Base-by-base conservation (phyloP, 2,113 vertebrate species). In the Collichthys lucidus region DNA sequence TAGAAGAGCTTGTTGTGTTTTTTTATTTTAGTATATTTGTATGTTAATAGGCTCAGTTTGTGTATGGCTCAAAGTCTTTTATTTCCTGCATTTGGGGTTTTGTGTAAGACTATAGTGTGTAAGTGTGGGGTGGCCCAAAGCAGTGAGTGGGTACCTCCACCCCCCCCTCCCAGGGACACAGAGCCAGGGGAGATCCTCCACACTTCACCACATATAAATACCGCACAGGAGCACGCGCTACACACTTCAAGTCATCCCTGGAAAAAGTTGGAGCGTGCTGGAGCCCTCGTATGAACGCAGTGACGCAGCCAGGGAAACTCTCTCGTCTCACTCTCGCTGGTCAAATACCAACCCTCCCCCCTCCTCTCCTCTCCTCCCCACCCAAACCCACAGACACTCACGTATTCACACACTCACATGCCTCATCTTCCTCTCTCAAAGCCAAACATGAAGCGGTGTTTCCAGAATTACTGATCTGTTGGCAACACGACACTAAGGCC, bases 401-500 rank as follows among this genome's bases (percentile, higher is more conserved):
- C 70, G 5, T 76, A 53, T 76, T 40, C 76, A 46, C 84, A 22
- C 80, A 42, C 80, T 61, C 74, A 19, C 88, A 88, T 83, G 82
- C 86, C 63, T 80, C 72, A 42, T 89, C 87, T 79, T 89, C 83
- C 82, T 86, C 85, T 57, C 69, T 78, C 75, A 11, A 62, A 88
- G 92, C 83, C 81, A 90, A 57, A 80, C 80, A 26, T 47, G 44
- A 59, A 89, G 65, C 24, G 15, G 65, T 22, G 47, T 84, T 88
- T 86, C 66, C 70, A 81, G 86, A 87, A 83, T 65, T 68, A 86
- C 88, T 90, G 90, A 88, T 92, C 88, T 82, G 83, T 85, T 72
- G 82, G 88, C 84, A 90, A 87, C 84, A 56, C 61, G 79, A 91
- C 83, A 87, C 84, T 29, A 24, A 82, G 74, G 76, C 82, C 86